Evolutionary conservation across 2,113 vertebrate species (phyloP).

Genomic region (Leptosomus discolor): DNA sequence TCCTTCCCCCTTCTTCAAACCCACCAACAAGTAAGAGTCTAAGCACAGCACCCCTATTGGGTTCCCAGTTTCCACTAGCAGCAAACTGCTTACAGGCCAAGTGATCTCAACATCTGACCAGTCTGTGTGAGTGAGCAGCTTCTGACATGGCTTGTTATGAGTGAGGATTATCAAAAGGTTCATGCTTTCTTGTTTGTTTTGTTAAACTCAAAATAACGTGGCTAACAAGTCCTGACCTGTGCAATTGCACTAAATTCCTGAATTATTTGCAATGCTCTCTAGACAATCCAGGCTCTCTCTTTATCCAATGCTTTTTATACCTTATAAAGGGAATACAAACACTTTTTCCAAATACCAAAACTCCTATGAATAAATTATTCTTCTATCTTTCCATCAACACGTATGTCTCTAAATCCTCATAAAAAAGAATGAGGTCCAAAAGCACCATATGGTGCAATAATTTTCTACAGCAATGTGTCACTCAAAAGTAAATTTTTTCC

Average conservation of each 20-base stretch:
- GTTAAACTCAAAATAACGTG: background rate
- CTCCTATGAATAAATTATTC: background rate
- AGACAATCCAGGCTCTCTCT: background rate
- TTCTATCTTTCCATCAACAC: background rate
- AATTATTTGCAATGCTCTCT: background rate
- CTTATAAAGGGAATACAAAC: background rate
- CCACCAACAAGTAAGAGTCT: background rate
- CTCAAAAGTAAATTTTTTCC: background rate
- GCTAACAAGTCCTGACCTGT: background rate
- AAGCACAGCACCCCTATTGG: background rate
- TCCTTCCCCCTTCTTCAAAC: background rate
- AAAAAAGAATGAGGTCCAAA: background rate
- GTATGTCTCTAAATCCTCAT: background rate
- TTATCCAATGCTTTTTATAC: background rate
- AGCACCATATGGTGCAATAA: background rate
- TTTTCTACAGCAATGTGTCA: background rate
- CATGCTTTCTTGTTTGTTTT: background rate
- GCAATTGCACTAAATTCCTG: background rate
- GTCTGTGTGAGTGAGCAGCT: background rate
- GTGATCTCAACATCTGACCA: background rate
- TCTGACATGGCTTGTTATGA: background rate
- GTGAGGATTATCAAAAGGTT: background rate
- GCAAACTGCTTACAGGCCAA: background rate
- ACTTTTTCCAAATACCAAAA: background rate
- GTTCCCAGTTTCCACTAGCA: background rate